A percentile compares a stretch with the other conserved stretches of the same genome.
Evolutionary conservation across 2,113 vertebrate genomes (phyloP).

Genomic region (Glaucomys volans): DNA sequence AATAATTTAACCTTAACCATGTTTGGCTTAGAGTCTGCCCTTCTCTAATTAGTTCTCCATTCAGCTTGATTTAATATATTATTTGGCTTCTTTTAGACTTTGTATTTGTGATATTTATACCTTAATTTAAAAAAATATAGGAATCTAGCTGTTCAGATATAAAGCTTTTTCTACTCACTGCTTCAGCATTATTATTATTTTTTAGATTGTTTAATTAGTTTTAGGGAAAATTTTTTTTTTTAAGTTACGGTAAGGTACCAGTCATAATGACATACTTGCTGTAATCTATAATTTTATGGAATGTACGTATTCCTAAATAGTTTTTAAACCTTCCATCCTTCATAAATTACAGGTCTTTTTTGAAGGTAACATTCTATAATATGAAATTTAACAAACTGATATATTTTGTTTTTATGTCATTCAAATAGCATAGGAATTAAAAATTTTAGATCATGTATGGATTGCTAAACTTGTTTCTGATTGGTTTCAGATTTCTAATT

Average conservation of each 20-base stretch:
- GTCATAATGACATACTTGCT: neutral
- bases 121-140: constrained; percentile 6
- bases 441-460: neutral
- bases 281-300: constrained; percentile 39
- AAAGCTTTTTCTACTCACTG: neutral
- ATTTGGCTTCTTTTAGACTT: constrained; percentile 16
- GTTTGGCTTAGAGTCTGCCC: neutral
- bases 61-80: neutral
- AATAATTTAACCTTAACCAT: neutral
- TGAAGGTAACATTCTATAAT: neutral
- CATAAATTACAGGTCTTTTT: neutral
- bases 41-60: neutral
- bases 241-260: neutral
- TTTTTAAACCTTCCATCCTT: neutral
- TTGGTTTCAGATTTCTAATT: constrained; percentile 11
- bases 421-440: neutral
- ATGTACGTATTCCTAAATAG: constrained; percentile 9
- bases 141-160: neutral
- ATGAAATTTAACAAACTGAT: neutral
- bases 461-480: neutral
- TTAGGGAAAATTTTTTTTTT: neutral
- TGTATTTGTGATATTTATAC: constrained; percentile 40
- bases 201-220: constrained; percentile 37
- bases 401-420: constrained; percentile 36
- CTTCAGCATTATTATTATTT: neutral